Percentiles rank a stretch among this genome's conserved stretches.
phyloP scores from a whole-genome alignment of 1,140 invertebrate species.

The Temnothorax longispinosus region DNA sequence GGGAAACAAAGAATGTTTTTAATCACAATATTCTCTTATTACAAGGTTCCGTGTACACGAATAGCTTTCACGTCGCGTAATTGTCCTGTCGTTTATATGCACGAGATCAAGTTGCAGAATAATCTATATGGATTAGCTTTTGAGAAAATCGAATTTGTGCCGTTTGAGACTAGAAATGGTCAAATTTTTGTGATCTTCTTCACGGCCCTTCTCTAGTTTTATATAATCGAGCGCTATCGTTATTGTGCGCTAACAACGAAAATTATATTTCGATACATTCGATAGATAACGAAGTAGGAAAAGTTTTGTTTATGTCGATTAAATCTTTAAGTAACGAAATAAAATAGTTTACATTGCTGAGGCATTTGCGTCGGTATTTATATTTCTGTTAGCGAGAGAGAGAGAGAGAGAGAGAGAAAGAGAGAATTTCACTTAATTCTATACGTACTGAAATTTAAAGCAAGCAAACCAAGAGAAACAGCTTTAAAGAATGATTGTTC shows the following conservation, averaged over 20 bases:
- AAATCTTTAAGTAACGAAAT: neutral
- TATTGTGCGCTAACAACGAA: neutral
- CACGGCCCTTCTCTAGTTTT: neutral
- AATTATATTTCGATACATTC: neutral
- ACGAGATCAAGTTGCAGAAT: neutral
- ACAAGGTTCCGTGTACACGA: neutral
- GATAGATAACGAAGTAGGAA: neutral
- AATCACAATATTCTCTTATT: neutral
- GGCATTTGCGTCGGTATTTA: neutral
- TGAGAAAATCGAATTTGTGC: neutral
- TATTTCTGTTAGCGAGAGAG: neutral
- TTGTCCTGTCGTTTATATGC: neutral
- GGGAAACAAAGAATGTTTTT: neutral
- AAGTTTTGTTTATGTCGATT: neutral
- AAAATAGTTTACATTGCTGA: neutral
- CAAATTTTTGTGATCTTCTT: neutral
- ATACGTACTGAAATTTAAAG: neutral
- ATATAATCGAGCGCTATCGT: neutral
- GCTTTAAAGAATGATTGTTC: neutral
- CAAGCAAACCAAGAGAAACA: neutral
- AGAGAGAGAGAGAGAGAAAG: neutral
- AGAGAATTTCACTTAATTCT: neutral
- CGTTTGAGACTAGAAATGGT: neutral
- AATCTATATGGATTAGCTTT: neutral
- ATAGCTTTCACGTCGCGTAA: neutral